Conservation (phyloP, 2,797 vertebrate genomes). For the Melanitta fusca region DNA sequence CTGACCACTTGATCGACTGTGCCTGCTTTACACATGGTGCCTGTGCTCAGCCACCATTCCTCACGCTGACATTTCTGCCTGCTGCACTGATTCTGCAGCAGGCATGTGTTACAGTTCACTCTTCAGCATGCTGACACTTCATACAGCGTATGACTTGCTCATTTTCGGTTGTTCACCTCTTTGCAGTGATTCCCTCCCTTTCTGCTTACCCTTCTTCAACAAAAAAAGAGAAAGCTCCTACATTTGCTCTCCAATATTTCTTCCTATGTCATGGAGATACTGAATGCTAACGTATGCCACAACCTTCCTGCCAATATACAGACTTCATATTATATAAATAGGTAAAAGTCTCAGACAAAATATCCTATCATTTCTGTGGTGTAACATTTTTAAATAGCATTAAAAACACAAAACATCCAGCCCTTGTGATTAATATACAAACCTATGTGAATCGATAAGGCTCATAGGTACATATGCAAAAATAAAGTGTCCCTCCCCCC, state of each 20-base stretch:
- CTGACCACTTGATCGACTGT: neutral
- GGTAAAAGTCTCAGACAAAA: conserved; percentile 59
- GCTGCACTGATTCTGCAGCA: neutral
- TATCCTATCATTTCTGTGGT: conserved; percentile 33
- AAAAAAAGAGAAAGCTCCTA: neutral
- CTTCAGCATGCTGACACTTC: neutral
- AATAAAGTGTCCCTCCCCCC: conserved; percentile 15
- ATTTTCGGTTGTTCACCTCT: neutral
- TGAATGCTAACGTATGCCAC: conserved; percentile 10
- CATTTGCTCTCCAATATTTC: neutral
- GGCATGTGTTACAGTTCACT: neutral
- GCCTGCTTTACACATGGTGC: neutral
- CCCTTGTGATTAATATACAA: conserved; percentile 69
- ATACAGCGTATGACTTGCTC: neutral
- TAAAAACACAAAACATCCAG: conserved; percentile 65
- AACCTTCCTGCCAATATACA: conserved; percentile 17
- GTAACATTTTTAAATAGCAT: conserved; percentile 58
- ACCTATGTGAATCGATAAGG: conserved; percentile 56
- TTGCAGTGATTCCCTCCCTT: neutral
- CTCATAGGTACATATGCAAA: conserved; percentile 48
- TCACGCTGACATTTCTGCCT: neutral
- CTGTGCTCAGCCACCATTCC: neutral
- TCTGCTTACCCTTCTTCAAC: neutral
- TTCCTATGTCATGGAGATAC: neutral
- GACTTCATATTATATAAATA: conserved; percentile 60